phyloP scores from a whole-genome alignment of 2,888 invertebrate species.

The Protophormia terraenovae region DNA sequence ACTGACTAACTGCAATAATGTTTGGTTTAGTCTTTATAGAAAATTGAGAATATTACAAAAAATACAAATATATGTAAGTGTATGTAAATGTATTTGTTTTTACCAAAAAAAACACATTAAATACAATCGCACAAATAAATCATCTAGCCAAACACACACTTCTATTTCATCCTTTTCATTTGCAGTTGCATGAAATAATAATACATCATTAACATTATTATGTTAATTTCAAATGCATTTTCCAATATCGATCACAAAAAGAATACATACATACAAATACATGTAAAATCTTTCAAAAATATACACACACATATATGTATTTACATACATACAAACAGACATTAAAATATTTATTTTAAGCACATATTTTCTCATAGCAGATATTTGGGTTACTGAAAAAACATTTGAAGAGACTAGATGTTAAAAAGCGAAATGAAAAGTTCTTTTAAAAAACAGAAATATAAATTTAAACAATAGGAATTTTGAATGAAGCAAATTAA shows the following conservation, averaged over 20 bases:
- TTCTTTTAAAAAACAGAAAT: not conserved
- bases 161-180: not conserved
- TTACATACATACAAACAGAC: not conserved
- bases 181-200: not conserved
- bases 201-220: constrained; percentile 51
- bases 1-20: not conserved
- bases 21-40: too few species aligned
- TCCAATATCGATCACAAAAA: constrained; percentile 37
- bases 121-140: constrained; percentile 19
- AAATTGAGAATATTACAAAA: not conserved
- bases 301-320: not conserved
- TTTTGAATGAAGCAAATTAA: not conserved
- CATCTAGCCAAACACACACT: not conserved
- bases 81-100: not conserved
- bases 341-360: constrained; percentile 14
- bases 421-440: not conserved
- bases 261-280: too few species aligned
- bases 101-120: not conserved
- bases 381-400: constrained; percentile 2
- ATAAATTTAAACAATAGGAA: too few species aligned
- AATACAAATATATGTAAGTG: not conserved
- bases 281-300: too few species aligned
- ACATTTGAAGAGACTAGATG: not conserved
- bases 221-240: constrained; percentile 57
- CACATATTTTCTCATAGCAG: constrained; percentile 1